Base-by-base conservation (phyloP, 2,113 vertebrate genomes). In the Callorhinus ursinus region DNA sequence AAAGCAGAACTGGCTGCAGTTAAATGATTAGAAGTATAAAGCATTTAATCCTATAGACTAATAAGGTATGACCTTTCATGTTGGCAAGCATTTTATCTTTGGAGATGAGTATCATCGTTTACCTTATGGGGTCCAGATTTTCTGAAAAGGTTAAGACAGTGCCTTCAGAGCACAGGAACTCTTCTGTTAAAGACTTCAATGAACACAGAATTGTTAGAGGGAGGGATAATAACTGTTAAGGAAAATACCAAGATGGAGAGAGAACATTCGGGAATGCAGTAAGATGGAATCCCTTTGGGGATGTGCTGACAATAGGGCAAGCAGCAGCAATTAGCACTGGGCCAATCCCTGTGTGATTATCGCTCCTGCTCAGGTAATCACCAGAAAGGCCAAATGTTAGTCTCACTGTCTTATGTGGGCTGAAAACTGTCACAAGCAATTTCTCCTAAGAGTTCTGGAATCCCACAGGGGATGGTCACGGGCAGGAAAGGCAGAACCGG, bases 91-190 rank as follows among this genome's bases (percentile, higher is more conserved):
- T 88, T 24, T 95, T 96, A 91, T 97, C 96, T 96, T 97, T 77
- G 33, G 92, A 97, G 96, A 98, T 81, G 61, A 97, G 95, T 88
- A 76, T 93, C 95, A 74, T 96, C 93, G 97, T 98, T 98, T 97
- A 93, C 96, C 95, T 97, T 90, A n/a, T 67, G 42, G 53, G 91
- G 51, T 86, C 95, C 96, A 96, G 59, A 96, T 95, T 98, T 97
- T 98, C 90, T 94, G 85, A 88, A 98, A 98, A 99, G 96, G 96
- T 98, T 98, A 98, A 88, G 51, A 24, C 13, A 31, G 72, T 85
- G 84, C 77, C 97, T 97, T 97, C 72, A 91, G 96, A 97, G 83
- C 85, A 85, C 88, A 36, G 90, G 98, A 95, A 96, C 79, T 55
- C 93, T 96, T 92, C 97, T 96, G 93, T 96, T 96, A 90, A 97